A percentile compares a stretch with the other conserved stretches of the same genome.
phyloP scores from a whole-genome alignment of 1,140 invertebrate species.

The Drepana arcuata region DNA sequence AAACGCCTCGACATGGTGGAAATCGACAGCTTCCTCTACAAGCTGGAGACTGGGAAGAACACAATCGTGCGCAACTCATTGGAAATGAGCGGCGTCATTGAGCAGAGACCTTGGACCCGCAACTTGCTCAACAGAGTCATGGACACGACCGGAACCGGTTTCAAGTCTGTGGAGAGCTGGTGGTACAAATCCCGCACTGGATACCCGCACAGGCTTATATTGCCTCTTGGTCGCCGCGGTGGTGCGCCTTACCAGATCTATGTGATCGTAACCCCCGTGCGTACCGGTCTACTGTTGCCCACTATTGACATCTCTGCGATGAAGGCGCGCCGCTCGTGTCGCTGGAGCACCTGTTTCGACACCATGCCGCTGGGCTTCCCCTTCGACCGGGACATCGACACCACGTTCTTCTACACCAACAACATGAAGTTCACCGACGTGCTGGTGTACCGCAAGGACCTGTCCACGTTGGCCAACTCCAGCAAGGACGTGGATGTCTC shows the following conservation, averaged over 20 bases:
- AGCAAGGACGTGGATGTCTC: conserved; percentile 45
- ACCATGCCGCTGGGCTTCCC: conserved; percentile 77
- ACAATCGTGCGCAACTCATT: conserved; percentile 67
- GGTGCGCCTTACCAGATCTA: conserved; percentile 77
- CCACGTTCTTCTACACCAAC: conserved; percentile 72
- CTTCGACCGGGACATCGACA: conserved; percentile 77
- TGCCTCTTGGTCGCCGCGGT: conserved; percentile 77
- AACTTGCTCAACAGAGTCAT: conserved; percentile 48
- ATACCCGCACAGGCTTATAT: conserved; percentile 76
- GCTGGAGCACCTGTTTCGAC: conserved; percentile 71
- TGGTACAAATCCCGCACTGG: conserved; percentile 73
- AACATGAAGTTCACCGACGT: conserved; percentile 80
- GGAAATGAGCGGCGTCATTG: conserved; percentile 52
- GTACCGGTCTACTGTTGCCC: conserved; percentile 77
- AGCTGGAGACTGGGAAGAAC: conserved; percentile 77
- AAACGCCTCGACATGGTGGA: conserved; percentile 76
- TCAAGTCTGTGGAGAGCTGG: conserved; percentile 65
- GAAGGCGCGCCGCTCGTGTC: conserved; percentile 65
- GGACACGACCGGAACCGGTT: conserved; percentile 31
- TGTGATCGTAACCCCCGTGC: conserved; percentile 76
- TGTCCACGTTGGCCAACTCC: conserved; percentile 28
- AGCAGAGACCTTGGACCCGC: conserved; percentile 46
- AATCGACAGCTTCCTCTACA: conserved; percentile 78
- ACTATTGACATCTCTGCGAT: conserved; percentile 47
- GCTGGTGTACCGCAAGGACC: conserved; percentile 73